Evolutionary conservation across 2,888 invertebrate species (phyloP), one percentile per base, ranked within the genome.

Genomic region (Parasteatoda lunata): DNA sequence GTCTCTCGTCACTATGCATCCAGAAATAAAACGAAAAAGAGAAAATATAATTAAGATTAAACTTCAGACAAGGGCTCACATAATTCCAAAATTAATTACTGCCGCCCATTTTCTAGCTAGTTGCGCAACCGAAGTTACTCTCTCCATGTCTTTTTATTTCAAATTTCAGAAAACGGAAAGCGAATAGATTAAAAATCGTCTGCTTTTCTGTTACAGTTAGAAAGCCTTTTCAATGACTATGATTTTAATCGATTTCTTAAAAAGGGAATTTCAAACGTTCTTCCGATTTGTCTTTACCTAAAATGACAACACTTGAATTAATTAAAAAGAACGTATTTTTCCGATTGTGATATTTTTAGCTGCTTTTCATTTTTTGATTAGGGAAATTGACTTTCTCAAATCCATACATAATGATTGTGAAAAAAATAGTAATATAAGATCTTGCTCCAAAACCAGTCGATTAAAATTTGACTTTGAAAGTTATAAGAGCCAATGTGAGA

Each of bases 11-110:
- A 69, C 72, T 69, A 76, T 75, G 51, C 75, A 73, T 73, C 68
- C 76, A 30, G 49, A 52, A 73, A 45, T 77, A 77, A 77, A 70
- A 13, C 48, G 48, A 78, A 79, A 80, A 80, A 80, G 80, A 80
- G 76, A 85, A 85, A 80, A 80, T 85, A 85, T 85, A 85, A 85
- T 85, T 85, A 85, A 85, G 85, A 85, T 85, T 80, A 85, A 85
- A 85, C 80, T 77, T 77, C 64, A 77, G 80, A 85, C 79, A 85
- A 79, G 85, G 83, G 76, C 71, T 85, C 85, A 80, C 85, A 85
- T 85, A 80, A 85, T 85, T 85, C 80, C 76, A 80, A 85, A 85
- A 85, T 85, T 85, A 85, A 85, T 85, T 85, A 85, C 85, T 77
- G 69, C 76, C 66, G 70, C 78, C 47, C 77, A 47, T 72, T 64